Base-by-base conservation (phyloP, 2,113 vertebrate species). In the Triplophysa rosa region DNA sequence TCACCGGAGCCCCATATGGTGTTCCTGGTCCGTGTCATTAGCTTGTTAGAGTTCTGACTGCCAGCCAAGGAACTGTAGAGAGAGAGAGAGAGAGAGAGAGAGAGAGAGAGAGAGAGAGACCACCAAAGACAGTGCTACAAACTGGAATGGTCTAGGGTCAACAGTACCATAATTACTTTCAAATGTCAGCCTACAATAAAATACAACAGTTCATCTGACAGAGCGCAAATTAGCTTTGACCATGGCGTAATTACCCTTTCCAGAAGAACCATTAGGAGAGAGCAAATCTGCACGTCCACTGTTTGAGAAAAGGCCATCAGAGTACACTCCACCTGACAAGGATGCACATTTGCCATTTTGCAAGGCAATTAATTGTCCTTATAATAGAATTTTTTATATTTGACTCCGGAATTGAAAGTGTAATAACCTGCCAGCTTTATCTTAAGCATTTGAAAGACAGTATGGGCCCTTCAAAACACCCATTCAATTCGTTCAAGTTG, bases 211-310 rank as follows among this genome's bases (percentile, higher is more conserved):
- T 99, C 98, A 99, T 99, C 98, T 99, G 97, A 96, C 97, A 98
- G 96, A 99, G 98, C 98, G 96, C 98, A 99, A 99, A 99, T 99
- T 98, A 99, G 98, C 97, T 99, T 99, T 98, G 98, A 98, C 98
- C 98, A 98, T 96, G 95, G 96, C 92, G 94, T 99, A 98, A 98
- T 99, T 99, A 99, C 98, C 98, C 98, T 99, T 99, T 98, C 96
- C 96, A 95, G 90, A 95, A 96, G 96, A 95, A 97, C 96, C 97
- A 98, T 99, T 99, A 98, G 96, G 95, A 95, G 96, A 98, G 95
- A 99, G 98, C 97, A 99, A 96, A 98, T 98, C 96, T 97, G 95
- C 96, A 95, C 95, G 95, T 98, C 96, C 96, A 95, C 92, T 98
- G 96, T 99, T 98, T 99, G 96, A 98, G 95, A 93, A 99, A 99